phyloP scores from a whole-genome alignment of 2,113 vertebrate species.

The Nerophis ophidion region DNA sequence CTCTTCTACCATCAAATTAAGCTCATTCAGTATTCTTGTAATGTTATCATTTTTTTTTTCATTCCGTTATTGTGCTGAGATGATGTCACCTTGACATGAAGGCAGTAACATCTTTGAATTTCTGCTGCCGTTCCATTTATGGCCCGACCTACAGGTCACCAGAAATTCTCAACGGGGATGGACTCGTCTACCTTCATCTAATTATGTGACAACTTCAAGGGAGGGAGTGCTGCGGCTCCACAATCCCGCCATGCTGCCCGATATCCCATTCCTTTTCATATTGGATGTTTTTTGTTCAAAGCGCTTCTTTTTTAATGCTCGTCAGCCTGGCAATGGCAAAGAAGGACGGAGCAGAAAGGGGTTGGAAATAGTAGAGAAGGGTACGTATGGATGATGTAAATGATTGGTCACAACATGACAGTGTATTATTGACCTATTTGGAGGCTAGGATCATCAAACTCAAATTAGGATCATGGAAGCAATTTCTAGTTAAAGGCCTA shows the following conservation, averaged over 20 bases:
- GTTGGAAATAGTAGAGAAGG: conserved; percentile 27
- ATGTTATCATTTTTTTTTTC: conserved; percentile 14
- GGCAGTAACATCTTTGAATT: conserved; percentile 31
- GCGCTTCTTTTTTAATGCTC: conserved; percentile 54
- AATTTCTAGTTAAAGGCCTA: not conserved
- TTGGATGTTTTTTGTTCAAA: conserved; percentile 65
- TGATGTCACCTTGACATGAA: conserved; percentile 59
- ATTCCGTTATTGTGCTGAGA: conserved; percentile 28
- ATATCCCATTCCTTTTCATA: conserved; percentile 71
- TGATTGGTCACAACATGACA: conserved; percentile 38
- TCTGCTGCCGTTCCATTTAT: conserved; percentile 21
- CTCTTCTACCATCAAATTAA: conserved; percentile 27
- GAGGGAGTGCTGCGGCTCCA: conserved; percentile 32
- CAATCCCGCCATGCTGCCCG: conserved; percentile 47
- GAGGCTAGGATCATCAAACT: not conserved
- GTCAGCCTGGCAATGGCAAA: conserved; percentile 30
- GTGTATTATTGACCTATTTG: no score
- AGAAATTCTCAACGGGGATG: conserved; percentile 39
- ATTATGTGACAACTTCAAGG: conserved; percentile 65
- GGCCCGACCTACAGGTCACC: conserved; percentile 40
- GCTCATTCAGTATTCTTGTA: conserved; percentile 21
- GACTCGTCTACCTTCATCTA: conserved; percentile 60
- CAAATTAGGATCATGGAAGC: not conserved
- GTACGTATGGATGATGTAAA: conserved; percentile 48
- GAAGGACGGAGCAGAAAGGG: conserved; percentile 16